Evolutionary conservation across 2,888 invertebrate species (phyloP), one percentile per base, ranked within the genome.

Genomic region (Chaetogeoica ovagalla): DNA sequence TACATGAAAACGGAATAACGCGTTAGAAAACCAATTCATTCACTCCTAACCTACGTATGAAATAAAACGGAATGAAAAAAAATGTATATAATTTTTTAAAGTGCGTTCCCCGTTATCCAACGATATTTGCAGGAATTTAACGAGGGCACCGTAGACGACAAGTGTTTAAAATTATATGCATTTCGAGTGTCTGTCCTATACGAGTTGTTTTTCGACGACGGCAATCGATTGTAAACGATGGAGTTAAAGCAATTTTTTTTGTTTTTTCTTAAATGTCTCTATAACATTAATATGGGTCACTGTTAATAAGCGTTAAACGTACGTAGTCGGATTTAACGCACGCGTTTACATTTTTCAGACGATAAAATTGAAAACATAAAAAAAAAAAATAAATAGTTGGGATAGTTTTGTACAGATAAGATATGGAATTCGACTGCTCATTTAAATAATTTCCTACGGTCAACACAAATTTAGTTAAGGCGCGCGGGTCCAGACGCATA

Each of bases 331-430:
- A 30, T 30, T 30, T 30, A 30, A 30, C 4, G 4, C 39, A 65
- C 65, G 15, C 39, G 21, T 39, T 11, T 65, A 48, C 7, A 65
- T 48, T 65, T 65, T 65, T 65, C n/a, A 65, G 39, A 65, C 39
- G 39, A 39, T 21, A 39, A 65, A 39, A 65, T 43, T 43, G 6
- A n/a, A 65, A 65, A 39, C 65, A 43, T 65, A n/a, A 43, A 48
- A 65, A 48, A 65, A 65, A n/a, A n/a, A n/a, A n/a, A n/a, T n/a
- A n/a, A n/a, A 65, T 65, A 39, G n/a, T 65, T 39, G 65, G 65
- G 39, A 65, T 65, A 39, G 39, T 65, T 65, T 39, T 9, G 39
- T 65, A n/a, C 2, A 43, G 65, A 65, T 65, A 13, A 65, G 65
- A 65, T 65, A 43, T 39, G 39, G 39, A 39, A 65, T 65, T 43